Evolutionary conservation across 2,888 invertebrate genomes (phyloP).

Genomic region (Schizotus pectinicornis): DNA sequence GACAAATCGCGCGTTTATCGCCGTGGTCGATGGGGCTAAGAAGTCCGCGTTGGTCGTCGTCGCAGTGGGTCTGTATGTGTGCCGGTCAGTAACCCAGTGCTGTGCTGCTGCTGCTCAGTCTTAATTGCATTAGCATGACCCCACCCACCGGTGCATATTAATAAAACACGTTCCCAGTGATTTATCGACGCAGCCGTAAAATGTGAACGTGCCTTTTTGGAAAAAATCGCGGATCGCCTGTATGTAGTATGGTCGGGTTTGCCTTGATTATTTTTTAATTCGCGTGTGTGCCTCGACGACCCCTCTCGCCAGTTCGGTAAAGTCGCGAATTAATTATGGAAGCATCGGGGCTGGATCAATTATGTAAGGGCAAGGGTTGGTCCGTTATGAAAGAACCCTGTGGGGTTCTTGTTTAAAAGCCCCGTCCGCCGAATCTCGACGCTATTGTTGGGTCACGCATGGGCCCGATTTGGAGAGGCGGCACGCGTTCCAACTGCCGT

Average conservation of each 20-base stretch:
- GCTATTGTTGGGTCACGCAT: slow-evolving; percentile 52
- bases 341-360: slow-evolving; percentile 31
- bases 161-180: slow-evolving; percentile 57
- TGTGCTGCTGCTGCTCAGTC: slow-evolving; percentile 43
- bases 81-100: slow-evolving; percentile 51
- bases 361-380: slow-evolving; percentile 30
- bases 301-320: background rate
- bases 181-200: slow-evolving; percentile 54
- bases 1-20: no score
- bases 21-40: background rate
- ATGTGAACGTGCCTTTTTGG: slow-evolving; percentile 49
- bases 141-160: slow-evolving; percentile 59
- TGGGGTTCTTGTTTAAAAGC: slow-evolving; percentile 30
- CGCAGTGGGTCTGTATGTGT: slow-evolving; percentile 37
- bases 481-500: slow-evolving; percentile 35
- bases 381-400: slow-evolving; percentile 32
- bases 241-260: background rate
- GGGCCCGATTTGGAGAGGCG: slow-evolving; percentile 26
- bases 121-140: slow-evolving; percentile 58
- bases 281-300: background rate
- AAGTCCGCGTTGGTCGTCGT: background rate
- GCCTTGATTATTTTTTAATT: background rate
- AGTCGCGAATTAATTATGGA: slow-evolving; percentile 24
- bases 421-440: slow-evolving; percentile 45
- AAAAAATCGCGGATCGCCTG: slow-evolving; percentile 15